A percentile compares a stretch with the other conserved stretches of the same genome.
These are phyloP conservation scores for Rhopalosiphum maidis DNA, from an alignment of 1,140 invertebrate genomes.

Conservation along the genomic window DNA sequence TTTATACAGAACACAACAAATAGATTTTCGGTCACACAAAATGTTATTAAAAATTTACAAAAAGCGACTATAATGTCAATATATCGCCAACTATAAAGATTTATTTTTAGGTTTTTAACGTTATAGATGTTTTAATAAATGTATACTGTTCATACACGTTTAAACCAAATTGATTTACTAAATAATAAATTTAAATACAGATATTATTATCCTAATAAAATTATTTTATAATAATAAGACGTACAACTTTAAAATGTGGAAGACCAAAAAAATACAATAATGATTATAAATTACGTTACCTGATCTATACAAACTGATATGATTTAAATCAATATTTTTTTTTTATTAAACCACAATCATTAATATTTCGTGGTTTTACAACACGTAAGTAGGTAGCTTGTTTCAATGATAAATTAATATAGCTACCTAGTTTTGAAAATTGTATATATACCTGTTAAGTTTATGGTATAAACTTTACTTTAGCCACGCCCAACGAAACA, in stretches of 20 bases:
- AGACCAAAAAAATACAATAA: background rate
- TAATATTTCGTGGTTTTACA: background rate
- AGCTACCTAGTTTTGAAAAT: background rate
- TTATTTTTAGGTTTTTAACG: background rate
- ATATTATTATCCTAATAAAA: background rate
- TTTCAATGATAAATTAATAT: background rate
- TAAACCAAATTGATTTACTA: background rate
- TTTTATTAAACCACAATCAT: background rate
- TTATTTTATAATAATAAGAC: background rate
- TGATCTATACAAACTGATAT: no score
- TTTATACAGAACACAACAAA: background rate
- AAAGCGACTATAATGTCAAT: background rate
- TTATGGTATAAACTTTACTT: background rate
- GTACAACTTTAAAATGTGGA: background rate
- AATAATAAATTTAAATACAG: background rate
- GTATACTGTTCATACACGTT: background rate
- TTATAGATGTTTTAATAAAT: background rate
- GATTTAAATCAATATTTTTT: no score
- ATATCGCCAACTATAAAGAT: background rate
- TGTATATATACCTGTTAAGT: background rate
- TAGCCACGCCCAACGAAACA: background rate
- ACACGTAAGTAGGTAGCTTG: background rate
- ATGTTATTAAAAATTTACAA: slow-evolving; percentile 7
- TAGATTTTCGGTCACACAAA: background rate
- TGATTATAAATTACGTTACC: background rate